phyloP scores from a whole-genome alignment of 64 coral and sea anemone genomes.

The Actinia equina region DNA sequence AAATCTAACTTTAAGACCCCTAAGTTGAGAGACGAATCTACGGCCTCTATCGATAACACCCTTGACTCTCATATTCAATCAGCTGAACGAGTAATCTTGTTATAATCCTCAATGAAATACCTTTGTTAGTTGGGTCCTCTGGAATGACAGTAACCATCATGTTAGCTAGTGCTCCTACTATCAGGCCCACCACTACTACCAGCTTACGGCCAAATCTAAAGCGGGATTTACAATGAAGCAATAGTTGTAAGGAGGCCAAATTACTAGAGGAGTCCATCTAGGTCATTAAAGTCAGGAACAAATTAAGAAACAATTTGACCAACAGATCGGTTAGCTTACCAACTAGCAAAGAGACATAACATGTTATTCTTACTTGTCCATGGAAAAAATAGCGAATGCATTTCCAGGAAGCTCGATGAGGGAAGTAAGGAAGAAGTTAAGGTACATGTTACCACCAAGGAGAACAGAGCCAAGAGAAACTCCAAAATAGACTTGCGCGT shows the following conservation, averaged over 20 bases:
- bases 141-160: slow-evolving; percentile 72
- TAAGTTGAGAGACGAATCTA: no score
- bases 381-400: slow-evolving; percentile 78
- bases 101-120: neutral
- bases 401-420: slow-evolving; percentile 89
- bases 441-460: slow-evolving; percentile 91
- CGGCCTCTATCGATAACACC: no score
- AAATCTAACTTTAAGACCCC: no score
- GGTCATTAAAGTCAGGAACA: no score
- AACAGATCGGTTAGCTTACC: no score
- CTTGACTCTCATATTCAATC: no score
- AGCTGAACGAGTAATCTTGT: no score
- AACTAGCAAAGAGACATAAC: neutral
- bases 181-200: slow-evolving; percentile 70
- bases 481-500: slow-evolving; percentile 90
- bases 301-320: no score
- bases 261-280: no score
- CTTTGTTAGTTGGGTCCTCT: slow-evolving; percentile 46
- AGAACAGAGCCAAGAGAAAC: slow-evolving; percentile 92
- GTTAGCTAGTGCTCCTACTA: slow-evolving; percentile 78
- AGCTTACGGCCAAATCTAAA: slow-evolving; percentile 81
- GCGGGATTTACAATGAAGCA: neutral
- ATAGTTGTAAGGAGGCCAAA: neutral
- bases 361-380: slow-evolving; percentile 48
- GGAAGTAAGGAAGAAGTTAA: slow-evolving; percentile 88